Evolutionary conservation across 35 echinoderm and acorn worm species (phyloP).

Genomic region (Heliocidaris tuberculata): DNA sequence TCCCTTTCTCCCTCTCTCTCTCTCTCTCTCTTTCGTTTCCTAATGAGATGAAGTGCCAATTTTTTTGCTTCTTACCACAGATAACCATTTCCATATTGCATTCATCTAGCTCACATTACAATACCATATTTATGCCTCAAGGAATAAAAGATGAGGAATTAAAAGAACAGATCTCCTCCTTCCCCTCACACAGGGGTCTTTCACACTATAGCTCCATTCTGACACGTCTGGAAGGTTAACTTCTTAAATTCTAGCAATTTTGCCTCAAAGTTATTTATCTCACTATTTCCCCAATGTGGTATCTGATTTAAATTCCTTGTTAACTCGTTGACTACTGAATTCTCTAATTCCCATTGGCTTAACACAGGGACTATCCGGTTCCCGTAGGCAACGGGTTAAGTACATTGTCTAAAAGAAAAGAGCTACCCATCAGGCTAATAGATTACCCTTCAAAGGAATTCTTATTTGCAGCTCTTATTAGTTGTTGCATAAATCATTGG

Average conservation of each 20-base stretch:
- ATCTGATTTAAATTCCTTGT: too few species aligned
- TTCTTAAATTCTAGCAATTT: too few species aligned
- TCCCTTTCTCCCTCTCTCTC: background rate
- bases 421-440: too few species aligned
- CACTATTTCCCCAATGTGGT: too few species aligned
- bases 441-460: too few species aligned
- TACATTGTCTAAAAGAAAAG: too few species aligned
- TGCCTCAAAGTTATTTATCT: too few species aligned
- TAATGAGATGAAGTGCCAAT: background rate
- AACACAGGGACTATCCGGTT: too few species aligned
- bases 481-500: background rate
- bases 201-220: background rate
- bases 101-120: conserved; percentile 11
- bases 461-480: background rate
- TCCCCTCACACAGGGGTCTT: background rate
- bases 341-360: too few species aligned
- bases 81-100: background rate
- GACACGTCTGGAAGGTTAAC: too few species aligned
- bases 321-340: too few species aligned
- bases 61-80: background rate
- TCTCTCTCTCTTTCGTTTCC: background rate
- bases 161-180: background rate
- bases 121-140: conserved; percentile 5
- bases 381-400: too few species aligned
- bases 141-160: background rate